Evolutionary conservation across 2,888 invertebrate species (phyloP), one percentile per base, ranked within the genome.

Genomic region (Drosophila kambysellisi): DNA sequence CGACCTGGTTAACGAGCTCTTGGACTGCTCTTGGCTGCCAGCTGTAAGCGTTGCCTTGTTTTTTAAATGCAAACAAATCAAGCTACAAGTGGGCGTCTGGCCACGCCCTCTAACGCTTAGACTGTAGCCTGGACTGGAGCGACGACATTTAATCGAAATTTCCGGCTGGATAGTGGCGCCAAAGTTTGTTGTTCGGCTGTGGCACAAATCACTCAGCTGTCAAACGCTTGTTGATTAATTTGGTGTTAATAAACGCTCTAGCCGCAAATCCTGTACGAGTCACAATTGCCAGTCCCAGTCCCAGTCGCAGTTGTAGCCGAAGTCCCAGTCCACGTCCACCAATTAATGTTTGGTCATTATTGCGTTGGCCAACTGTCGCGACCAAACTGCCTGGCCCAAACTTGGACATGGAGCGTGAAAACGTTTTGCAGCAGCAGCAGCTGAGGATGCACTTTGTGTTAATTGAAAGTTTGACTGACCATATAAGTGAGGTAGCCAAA

Each of bases 181-280:
- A 79, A 65, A 63, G 76, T 71, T 78, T 69, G 64, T 58, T 29
- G 65, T 56, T 76, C 74, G 66, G 54, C 68, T 69, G 43, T 39
- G 69, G 72, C 79, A 83, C 89, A 88, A 87, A 87, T 89, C 87
- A 89, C 79, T 87, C 89, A 87, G 63, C 85, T 88, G 87, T 87
- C 87, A 89, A 82, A 89, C 82, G 88, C 75, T 80, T 66, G 85
- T 82, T 85, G 89, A 85, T 85, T 85, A 89, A 85, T 89, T 88
- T 87, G 85, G 88, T 84, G 89, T 82, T 85, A 89, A 88, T 89
- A 85, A 82, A 80, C 78, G 88, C 67, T 77, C 20, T 64, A 54
- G 54, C 73, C 56, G 37, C 68, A 76, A 71, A 77, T 81, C 81
- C 77, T 71, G 64, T 35, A n/a, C 35, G 7, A 64, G 57, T 17